Conservation (phyloP, 2,888 invertebrate genomes). For the Pantelozetes paolii region DNA sequence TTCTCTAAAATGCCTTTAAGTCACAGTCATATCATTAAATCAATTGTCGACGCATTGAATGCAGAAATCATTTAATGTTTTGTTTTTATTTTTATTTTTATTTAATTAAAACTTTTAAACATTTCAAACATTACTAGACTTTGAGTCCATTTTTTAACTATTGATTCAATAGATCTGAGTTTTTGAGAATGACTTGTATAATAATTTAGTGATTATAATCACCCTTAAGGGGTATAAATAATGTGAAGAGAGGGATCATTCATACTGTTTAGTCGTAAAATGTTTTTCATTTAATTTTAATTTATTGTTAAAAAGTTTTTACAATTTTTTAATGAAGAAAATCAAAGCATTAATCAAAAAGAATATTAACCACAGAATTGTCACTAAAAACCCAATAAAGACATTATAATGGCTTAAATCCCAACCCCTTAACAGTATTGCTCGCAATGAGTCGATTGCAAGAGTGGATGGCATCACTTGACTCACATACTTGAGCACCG, state of each 20-base stretch:
- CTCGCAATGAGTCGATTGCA: slow-evolving; percentile 69
- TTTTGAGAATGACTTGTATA: too few species aligned
- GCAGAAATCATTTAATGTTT: slow-evolving; percentile 5
- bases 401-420: slow-evolving; percentile 64
- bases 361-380: slow-evolving; percentile 68
- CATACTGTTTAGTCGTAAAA: too few species aligned
- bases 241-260: too few species aligned
- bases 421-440: slow-evolving; percentile 71
- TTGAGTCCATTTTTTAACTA: too few species aligned
- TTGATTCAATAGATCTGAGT: too few species aligned
- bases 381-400: slow-evolving; percentile 70
- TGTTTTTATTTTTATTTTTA: background rate
- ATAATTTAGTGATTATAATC: too few species aligned
- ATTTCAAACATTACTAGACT: too few species aligned
- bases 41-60: slow-evolving; percentile 5
- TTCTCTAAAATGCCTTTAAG: slow-evolving; percentile 30
- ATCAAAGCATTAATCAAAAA: slow-evolving; percentile 29
- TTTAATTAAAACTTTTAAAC: background rate
- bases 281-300: background rate
- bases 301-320: background rate
- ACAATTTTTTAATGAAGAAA: slow-evolving; percentile 34
- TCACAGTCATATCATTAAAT: slow-evolving; percentile 21
- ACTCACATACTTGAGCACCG: slow-evolving; percentile 5
- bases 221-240: too few species aligned
- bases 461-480: slow-evolving; percentile 51